phyloP scores from a whole-genome alignment of 2,113 vertebrate species.

The Crypturellus undulatus region DNA sequence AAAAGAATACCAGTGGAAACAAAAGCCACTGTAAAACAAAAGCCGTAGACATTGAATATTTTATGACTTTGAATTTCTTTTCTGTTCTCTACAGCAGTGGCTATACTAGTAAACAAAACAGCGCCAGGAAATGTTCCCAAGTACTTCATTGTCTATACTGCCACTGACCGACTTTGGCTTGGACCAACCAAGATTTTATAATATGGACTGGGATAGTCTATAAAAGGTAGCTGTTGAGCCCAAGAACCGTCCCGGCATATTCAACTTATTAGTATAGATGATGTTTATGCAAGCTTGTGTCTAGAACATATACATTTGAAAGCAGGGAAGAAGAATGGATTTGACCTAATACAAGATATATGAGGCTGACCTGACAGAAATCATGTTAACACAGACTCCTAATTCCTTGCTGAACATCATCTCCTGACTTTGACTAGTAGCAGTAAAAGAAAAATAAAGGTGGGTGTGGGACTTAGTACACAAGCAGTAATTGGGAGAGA shows the following conservation, averaged over 20 bases:
- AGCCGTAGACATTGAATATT: not conserved
- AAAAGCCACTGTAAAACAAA: not conserved
- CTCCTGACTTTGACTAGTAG: slow-evolving; percentile 13
- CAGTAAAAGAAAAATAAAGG: not conserved
- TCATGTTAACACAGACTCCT: slow-evolving; percentile 7
- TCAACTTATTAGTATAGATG: not conserved
- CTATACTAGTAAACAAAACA: not conserved
- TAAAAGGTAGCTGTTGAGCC: not conserved
- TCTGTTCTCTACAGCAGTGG: not conserved
- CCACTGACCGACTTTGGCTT: not conserved
- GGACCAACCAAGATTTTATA: not conserved
- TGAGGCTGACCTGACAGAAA: slow-evolving; percentile 46
- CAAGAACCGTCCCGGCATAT: not conserved
- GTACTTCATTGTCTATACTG: not conserved
- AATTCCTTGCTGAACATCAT: slow-evolving; percentile 36
- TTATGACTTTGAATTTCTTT: not conserved
- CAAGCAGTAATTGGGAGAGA: not conserved
- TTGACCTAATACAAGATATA: slow-evolving; percentile 9
- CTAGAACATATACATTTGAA: not conserved
- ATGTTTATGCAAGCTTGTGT: not conserved
- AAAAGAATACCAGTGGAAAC: not conserved
- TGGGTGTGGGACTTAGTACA: fast-evolving
- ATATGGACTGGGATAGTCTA: not conserved
- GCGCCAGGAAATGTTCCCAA: not conserved
- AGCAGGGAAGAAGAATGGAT: not conserved